Evolutionary conservation across 2,113 vertebrate species (phyloP).

Genomic region (Ornithorhynchus anatinus): DNA sequence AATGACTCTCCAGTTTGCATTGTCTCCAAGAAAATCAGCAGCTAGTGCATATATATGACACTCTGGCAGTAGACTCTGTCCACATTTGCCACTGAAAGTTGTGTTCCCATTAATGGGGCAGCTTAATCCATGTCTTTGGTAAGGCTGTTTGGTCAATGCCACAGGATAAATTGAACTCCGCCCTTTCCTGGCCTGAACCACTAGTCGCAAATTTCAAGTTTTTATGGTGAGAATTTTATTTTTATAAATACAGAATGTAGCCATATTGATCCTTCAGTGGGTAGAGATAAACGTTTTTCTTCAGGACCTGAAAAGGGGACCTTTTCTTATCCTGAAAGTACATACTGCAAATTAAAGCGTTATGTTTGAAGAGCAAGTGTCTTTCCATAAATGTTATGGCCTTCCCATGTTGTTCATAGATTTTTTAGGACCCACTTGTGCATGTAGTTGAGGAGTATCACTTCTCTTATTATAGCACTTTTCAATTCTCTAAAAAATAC

Average conservation of each 20-base stretch:
- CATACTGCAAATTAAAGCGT: background rate
- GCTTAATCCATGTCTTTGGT: conserved; percentile 9
- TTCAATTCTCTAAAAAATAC: conserved; percentile 56
- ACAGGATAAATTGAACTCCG: conserved; percentile 5
- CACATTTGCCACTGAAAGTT: conserved; percentile 39
- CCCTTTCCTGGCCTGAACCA: conserved; percentile 10
- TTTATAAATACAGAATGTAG: conserved; percentile 23
- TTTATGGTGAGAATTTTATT: background rate
- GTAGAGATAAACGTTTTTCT: conserved; percentile 6
- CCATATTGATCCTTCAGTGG: conserved; percentile 36
- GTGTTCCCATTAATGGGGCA: conserved; percentile 38
- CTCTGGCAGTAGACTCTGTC: conserved; percentile 25
- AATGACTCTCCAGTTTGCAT: too few relatives aligned
- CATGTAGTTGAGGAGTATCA: conserved; percentile 61
- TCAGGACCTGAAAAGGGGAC: conserved; percentile 1
- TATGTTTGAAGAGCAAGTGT: conserved; percentile 40
- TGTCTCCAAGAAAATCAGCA: conserved; percentile 33
- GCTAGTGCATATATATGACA: conserved; percentile 43
- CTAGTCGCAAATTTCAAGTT: conserved; percentile 4
- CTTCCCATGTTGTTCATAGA: conserved; percentile 62
- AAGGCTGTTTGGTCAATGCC: conserved; percentile 11
- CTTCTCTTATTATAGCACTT: conserved; percentile 65
- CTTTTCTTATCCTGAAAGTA: conserved; percentile 12
- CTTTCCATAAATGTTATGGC: conserved; percentile 57
- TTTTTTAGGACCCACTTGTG: conserved; percentile 65